Evolutionary conservation across 2,797 vertebrate species (phyloP), one percentile per base, ranked within the genome.

Genomic region (Catharus ustulatus): DNA sequence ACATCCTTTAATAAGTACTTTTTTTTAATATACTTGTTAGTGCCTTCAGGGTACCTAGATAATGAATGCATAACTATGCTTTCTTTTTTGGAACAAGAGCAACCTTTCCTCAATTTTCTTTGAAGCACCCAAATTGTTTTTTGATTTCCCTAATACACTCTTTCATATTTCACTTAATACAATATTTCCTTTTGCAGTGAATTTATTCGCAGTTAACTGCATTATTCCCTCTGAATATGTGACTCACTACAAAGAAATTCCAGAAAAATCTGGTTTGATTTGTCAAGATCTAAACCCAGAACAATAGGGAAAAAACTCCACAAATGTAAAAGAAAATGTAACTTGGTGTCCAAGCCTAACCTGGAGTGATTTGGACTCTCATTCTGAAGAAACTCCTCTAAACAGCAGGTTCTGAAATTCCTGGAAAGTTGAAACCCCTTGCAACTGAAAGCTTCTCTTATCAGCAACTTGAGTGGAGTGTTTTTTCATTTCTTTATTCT

Each of bases 261-360:
- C 29, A 52, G 42, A 57, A 80, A 69, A 84, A 73, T 87, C 32
- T 49, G 2, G 1, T 40, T 14, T 26, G 13, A 69, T 61, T 73
- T 24, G n/a, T 68, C 42, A 68, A 40, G 8, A 61, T 30, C 20
- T 73, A 54, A 80, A 21, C 9, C 6, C 15, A 43, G 51, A 90
- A 43, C 4, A 34, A 59, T 1, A 51, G 6, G 6, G 27, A 58
- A 40, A 69, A 54, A n/a, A 2, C 0, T 10, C 3, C 21, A 23
- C 4, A 52, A 26, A 46, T 11, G 2, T 30, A 55, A 42, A 29
- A 88, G 11, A 43, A 82, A 83, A n/a, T 34, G 5, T 67, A 34
- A 43, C 5, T 40, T 43, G 4, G 3, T 34, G 5, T 63, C 16
- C n/a, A 72, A 51, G 8, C 5, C 19, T 59, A 13, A 71, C 8